Conservation (phyloP, 2,113 vertebrate genomes). For the Gadus chalcogrammus region DNA sequence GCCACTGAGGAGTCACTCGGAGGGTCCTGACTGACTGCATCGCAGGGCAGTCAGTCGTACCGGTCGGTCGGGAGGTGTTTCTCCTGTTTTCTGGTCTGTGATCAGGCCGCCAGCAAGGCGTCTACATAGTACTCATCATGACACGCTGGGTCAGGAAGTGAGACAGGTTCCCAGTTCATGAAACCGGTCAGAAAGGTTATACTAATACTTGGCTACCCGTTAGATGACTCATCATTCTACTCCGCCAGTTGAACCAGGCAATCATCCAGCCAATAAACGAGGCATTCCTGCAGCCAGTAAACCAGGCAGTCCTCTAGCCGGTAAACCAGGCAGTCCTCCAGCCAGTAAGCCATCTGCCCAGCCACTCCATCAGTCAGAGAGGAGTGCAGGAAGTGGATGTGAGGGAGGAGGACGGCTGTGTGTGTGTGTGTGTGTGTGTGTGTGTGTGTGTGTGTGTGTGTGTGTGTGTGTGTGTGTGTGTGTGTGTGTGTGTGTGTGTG, state of each 20-base stretch:
- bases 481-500: too few species aligned
- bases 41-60: too few species aligned
- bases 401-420: constrained; percentile 12
- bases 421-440: background rate
- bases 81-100: background rate
- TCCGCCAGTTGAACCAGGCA: background rate
- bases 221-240: too few species aligned
- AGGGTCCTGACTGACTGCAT: background rate
- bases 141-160: background rate
- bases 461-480: too few species aligned
- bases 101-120: too few species aligned
- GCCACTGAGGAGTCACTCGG: background rate
- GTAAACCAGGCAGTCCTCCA: background rate
- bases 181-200: too few species aligned
- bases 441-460: too few species aligned
- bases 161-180: too few species aligned
- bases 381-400: background rate
- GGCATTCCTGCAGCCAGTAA: constrained; percentile 1
- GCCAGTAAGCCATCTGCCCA: background rate
- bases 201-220: too few species aligned
- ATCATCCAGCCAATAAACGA: constrained; percentile 16
- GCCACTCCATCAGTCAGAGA: constrained; percentile 1
- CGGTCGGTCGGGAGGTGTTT: background rate
- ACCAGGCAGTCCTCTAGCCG: constrained; percentile 2
- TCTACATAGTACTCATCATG: too few species aligned